A percentile compares a stretch with the other conserved stretches of the same genome.
phyloP scores from a whole-genome alignment of 2,797 vertebrate genomes.

The Staurois parvus region DNA sequence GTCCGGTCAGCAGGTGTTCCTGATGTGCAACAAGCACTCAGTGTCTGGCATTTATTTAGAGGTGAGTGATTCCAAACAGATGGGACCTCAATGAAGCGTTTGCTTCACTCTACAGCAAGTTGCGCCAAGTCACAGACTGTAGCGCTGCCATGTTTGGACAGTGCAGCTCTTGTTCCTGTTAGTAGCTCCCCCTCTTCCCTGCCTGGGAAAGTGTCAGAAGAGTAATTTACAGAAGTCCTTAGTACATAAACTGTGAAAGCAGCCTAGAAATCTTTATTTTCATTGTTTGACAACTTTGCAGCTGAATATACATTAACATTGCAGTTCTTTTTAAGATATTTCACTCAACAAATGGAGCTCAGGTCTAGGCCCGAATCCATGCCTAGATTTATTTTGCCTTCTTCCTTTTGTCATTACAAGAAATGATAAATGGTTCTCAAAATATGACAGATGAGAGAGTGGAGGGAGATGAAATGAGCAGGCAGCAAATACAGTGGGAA shows the following conservation, averaged over 20 bases:
- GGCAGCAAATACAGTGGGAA: not conserved
- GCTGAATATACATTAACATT: not conserved
- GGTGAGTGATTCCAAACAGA: not conserved
- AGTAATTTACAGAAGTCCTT: slow-evolving; percentile 2
- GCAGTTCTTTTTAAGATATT: not conserved
- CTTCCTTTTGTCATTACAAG: not conserved
- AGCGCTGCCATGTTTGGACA: not conserved
- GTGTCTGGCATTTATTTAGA: not conserved
- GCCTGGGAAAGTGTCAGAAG: not conserved
- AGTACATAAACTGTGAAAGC: not conserved
- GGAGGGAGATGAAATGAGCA: not conserved
- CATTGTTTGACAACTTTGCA: not conserved
- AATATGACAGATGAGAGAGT: slow-evolving; percentile 17
- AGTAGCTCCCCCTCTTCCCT: not conserved
- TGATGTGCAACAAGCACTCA: not conserved
- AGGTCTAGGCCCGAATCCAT: not conserved
- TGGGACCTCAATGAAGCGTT: not conserved
- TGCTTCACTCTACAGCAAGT: not conserved
- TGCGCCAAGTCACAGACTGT: not conserved
- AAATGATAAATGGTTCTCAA: slow-evolving; percentile 42
- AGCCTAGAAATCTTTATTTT: not conserved
- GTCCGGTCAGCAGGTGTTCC: not conserved
- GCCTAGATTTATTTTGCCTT: not conserved
- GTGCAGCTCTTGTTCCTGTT: not conserved
- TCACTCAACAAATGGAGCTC: not conserved